Evolutionary conservation across 2,888 invertebrate species (phyloP).

Genomic region (Argyra leucocephala): DNA sequence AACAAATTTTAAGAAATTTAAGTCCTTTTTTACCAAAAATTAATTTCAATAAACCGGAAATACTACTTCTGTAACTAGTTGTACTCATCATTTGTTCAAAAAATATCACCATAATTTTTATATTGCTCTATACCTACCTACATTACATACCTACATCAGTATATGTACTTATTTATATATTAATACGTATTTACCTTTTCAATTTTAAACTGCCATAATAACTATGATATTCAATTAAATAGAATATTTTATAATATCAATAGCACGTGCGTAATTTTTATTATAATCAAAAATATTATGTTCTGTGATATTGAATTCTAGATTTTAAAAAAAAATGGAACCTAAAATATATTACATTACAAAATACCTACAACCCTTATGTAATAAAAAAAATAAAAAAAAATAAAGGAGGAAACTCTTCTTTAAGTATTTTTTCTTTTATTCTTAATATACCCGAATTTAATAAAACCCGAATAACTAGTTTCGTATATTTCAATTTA

Average conservation of each 20-base stretch:
- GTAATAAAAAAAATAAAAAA: neutral
- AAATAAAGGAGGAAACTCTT: neutral
- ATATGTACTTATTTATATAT: neutral
- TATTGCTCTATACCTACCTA: no score
- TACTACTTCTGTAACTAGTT: neutral
- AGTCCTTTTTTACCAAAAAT: neutral
- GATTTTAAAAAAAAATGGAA: neutral
- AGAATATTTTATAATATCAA: neutral
- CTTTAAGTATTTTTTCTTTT: no score
- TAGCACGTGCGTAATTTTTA: neutral
- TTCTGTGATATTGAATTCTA: no score
- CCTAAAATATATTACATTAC: neutral
- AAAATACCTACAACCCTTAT: neutral
- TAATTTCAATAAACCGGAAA: neutral
- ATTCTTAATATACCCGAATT: neutral
- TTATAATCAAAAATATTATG: neutral
- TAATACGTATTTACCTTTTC: neutral
- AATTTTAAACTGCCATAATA: no score
- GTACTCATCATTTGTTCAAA: neutral
- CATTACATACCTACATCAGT: neutral
- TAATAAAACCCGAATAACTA: neutral
- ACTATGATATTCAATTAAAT: no score
- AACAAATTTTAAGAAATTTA: no score
- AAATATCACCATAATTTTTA: neutral
- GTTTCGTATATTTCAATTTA: neutral